phyloP scores from a whole-genome alignment of 2,113 vertebrate species.

The Planiliza haematocheilus region DNA sequence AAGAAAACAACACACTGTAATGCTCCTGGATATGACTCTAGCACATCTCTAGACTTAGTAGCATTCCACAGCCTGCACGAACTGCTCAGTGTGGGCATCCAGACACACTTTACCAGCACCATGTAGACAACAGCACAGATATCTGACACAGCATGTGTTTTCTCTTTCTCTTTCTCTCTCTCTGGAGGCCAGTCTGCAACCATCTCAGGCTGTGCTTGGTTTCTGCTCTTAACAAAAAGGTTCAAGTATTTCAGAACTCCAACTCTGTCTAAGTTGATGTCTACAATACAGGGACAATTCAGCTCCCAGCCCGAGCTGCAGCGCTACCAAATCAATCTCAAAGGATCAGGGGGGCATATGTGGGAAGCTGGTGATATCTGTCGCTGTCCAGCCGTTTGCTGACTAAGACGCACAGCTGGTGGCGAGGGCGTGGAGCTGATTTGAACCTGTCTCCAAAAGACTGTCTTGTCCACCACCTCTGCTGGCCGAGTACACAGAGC shows the following conservation, averaged over 20 bases:
- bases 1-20: slow-evolving; percentile 35
- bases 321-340: slow-evolving; percentile 56
- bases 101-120: slow-evolving; percentile 80
- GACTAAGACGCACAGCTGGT: slow-evolving; percentile 46
- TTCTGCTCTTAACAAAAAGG: slow-evolving; percentile 65
- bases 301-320: slow-evolving; percentile 55
- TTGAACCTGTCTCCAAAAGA: slow-evolving; percentile 68
- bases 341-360: slow-evolving; percentile 32
- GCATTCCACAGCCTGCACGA: slow-evolving; percentile 76
- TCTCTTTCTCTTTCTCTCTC: slow-evolving; percentile 40
- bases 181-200: slow-evolving; percentile 72
- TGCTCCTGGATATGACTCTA: slow-evolving; percentile 65
- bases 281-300: slow-evolving; percentile 69
- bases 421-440: slow-evolving; percentile 54
- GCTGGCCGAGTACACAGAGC: slow-evolving; percentile 74
- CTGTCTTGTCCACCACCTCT: slow-evolving; percentile 77
- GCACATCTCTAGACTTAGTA: slow-evolving; percentile 77
- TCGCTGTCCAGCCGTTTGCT: slow-evolving; percentile 35
- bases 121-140: slow-evolving; percentile 80
- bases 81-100: slow-evolving; percentile 68
- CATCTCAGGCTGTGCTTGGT: slow-evolving; percentile 74
- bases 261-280: slow-evolving; percentile 79
- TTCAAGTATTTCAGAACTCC: slow-evolving; percentile 57
- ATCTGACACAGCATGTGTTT: slow-evolving; percentile 68
- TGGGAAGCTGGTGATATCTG: slow-evolving; percentile 22